phyloP scores from a whole-genome alignment of 2,797 vertebrate genomes.

The Brotula barbata region DNA sequence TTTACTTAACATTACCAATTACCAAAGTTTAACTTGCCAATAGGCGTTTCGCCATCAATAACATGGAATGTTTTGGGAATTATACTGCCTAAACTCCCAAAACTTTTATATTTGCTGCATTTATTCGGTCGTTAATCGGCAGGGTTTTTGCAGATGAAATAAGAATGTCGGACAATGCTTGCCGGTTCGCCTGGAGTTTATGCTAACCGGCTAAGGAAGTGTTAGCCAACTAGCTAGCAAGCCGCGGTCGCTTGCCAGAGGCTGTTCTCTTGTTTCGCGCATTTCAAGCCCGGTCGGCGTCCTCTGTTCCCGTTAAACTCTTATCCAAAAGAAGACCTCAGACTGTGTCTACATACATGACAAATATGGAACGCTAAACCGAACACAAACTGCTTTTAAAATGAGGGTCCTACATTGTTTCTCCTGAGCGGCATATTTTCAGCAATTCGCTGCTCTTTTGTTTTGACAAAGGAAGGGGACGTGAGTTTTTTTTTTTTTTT shows the following conservation, averaged over 20 bases:
- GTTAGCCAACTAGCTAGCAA: slow-evolving; percentile 59
- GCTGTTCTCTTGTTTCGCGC: slow-evolving; percentile 62
- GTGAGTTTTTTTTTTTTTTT: slow-evolving; percentile 30
- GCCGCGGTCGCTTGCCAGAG: slow-evolving; percentile 59
- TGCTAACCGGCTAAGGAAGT: slow-evolving; percentile 68
- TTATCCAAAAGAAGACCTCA: neutral
- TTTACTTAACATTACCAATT: neutral
- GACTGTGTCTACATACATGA: too few relatives aligned
- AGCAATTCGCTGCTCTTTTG: slow-evolving; percentile 61
- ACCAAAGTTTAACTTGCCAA: slow-evolving; percentile 20
- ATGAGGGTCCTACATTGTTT: slow-evolving; percentile 36
- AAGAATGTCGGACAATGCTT: slow-evolving; percentile 30
- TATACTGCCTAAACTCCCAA: neutral
- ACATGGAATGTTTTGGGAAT: neutral
- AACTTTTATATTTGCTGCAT: rapidly evolving
- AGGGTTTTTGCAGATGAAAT: neutral
- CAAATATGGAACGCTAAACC: neutral
- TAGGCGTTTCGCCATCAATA: slow-evolving; percentile 14
- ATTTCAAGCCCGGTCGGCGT: slow-evolving; percentile 51
- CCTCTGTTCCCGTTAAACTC: slow-evolving; percentile 12
- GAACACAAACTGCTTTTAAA: neutral
- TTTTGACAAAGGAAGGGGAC: slow-evolving; percentile 72
- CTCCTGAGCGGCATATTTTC: slow-evolving; percentile 37
- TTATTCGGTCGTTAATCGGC: neutral
- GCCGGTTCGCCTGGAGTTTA: slow-evolving; percentile 44